Evolutionary conservation across 2,797 vertebrate genomes (phyloP).

Genomic region (Leptatherina wallacei): DNA sequence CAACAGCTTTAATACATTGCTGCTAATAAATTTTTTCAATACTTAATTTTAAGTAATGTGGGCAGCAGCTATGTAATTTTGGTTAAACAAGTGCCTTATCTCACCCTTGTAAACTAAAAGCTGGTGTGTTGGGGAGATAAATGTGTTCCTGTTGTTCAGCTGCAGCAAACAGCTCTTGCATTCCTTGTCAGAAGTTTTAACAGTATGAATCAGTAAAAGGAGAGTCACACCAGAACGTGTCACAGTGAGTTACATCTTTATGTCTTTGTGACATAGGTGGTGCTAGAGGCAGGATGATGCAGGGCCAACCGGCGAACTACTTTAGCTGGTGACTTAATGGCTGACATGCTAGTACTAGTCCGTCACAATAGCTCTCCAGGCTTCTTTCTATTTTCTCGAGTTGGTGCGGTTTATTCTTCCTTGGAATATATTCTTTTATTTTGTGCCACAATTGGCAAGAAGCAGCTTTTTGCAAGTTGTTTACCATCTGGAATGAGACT

Average conservation of each 20-base stretch:
- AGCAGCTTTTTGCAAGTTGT: background rate
- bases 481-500: background rate
- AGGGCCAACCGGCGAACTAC: background rate
- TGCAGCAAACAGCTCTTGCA: background rate
- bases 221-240: conserved; percentile 12
- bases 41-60: background rate
- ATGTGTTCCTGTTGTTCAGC: too few species aligned
- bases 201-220: background rate
- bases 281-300: conserved; percentile 3
- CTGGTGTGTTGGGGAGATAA: background rate
- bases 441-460: too few species aligned
- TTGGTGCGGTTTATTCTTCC: background rate
- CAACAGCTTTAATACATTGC: background rate
- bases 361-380: background rate
- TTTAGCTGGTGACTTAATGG: conserved; percentile 6
- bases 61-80: background rate
- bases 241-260: conserved; percentile 1
- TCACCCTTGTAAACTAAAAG: background rate
- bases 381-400: background rate
- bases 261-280: conserved; percentile 6
- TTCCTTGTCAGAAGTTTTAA: background rate
- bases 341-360: background rate
- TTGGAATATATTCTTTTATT: background rate
- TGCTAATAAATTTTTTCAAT: too few species aligned
- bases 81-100: too few species aligned